Base-by-base conservation (phyloP, 1,140 invertebrate species). In the Zaprionus kolodkinae region DNA sequence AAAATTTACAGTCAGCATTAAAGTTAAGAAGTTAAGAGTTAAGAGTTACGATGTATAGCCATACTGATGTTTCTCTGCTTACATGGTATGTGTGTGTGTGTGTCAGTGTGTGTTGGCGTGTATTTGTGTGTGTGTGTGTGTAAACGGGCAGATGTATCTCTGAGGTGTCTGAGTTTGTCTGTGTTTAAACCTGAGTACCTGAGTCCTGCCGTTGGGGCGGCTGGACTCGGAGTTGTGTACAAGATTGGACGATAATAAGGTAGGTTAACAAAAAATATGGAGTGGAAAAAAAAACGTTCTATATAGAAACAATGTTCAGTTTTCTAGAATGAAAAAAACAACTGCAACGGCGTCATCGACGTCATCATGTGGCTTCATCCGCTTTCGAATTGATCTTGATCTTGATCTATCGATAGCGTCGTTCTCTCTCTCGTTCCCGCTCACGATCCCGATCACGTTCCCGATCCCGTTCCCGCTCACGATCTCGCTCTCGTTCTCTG, bases 31-130 rank as follows among this genome's bases (percentile, higher is more conserved):
- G 35, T 76, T 76, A 79, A 65, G 72, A 81, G 55, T 62, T 79
- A 86, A 35, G 75, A 86, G 79, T 87, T 76, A 79, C 55, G 64
- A 56, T 71, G 69, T 82, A 86, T 80, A 85, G 78, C 74, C 74
- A 75, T 81, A 71, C 36, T 69, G 66, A 35, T 70, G 67, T 68
- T 55, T 75, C 27, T 67, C 30, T 62, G 69, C 17, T 21, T 57
- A 40, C 11, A 17, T 66, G 11, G 17, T 48, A 25, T 59, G 17
- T 21, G 21, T 21, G 21, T 21, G 35, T 73, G 48, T 33, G 33
- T 36, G 59, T 79, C 59, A 65, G 36, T 78, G 56, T 82, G 56
- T 81, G 48, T 81, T 40, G 40, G 48, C 63, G 13, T 65, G 5
- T 50, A 1, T 40, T 12, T 12, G 25, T 62, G 30, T 62, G 50